Evolutionary conservation across 2,113 vertebrate genomes (phyloP).

Genomic region (Sander vitreus): DNA sequence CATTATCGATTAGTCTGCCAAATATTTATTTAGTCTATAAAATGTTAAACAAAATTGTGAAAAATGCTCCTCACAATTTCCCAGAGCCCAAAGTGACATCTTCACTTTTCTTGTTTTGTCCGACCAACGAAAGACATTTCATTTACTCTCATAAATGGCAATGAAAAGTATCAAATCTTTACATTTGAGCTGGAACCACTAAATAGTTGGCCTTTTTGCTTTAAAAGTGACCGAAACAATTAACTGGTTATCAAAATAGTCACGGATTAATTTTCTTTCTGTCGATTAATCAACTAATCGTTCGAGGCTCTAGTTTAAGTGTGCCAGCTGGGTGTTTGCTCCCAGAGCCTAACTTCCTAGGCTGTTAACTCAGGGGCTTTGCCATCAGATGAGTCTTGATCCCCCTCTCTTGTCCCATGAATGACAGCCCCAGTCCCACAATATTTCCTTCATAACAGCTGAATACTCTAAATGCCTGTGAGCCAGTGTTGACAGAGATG

Average conservation of each 20-base stretch:
- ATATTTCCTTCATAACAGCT: slow-evolving; percentile 52
- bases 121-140: neutral
- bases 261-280: neutral
- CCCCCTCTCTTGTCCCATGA: neutral
- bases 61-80: neutral
- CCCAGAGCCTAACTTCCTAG: neutral
- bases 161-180: neutral
- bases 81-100: neutral
- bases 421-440: slow-evolving; percentile 3
- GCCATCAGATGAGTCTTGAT: neutral
- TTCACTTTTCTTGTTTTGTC: neutral
- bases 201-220: neutral
- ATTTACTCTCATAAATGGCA: neutral
- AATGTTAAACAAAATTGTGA: neutral
- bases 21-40: neutral
- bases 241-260: neutral
- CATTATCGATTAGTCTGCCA: neutral
- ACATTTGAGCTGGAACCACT: neutral
- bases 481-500: slow-evolving; percentile 13
- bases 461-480: slow-evolving; percentile 36
- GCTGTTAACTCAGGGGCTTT: neutral
- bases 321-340: neutral
- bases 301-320: neutral
- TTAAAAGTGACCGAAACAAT: neutral
- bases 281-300: neutral